Evolutionary conservation across 2,888 invertebrate species (phyloP).

Genomic region (Folsomia manolachei): DNA sequence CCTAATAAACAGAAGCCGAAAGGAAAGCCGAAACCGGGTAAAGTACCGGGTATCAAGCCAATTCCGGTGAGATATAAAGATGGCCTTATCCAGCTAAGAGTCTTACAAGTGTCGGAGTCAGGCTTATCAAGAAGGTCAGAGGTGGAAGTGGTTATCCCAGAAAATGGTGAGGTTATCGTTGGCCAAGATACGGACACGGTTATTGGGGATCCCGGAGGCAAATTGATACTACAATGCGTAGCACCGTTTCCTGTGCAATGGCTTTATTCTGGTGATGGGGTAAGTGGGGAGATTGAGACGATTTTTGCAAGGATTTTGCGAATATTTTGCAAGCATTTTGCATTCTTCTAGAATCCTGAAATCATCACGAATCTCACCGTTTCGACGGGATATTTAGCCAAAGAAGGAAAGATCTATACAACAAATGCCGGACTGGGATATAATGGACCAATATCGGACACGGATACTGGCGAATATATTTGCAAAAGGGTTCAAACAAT

Average conservation of each 20-base stretch:
- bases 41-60: too few relatives aligned
- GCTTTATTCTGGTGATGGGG: constrained; percentile 40
- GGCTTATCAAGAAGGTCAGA: too few relatives aligned
- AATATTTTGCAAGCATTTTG: too few relatives aligned
- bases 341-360: constrained; percentile 23
- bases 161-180: constrained; percentile 28
- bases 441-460: constrained; percentile 24
- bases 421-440: constrained; percentile 30
- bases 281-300: constrained; percentile 11
- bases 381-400: constrained; percentile 10
- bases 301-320: too few relatives aligned
- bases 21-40: neutral
- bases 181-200: constrained; percentile 31
- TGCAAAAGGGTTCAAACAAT: constrained; percentile 32
- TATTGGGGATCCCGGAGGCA: neutral
- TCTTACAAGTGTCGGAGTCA: too few relatives aligned
- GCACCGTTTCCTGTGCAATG: constrained; percentile 40
- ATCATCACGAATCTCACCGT: constrained; percentile 39
- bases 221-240: constrained; percentile 27
- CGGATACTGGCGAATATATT: constrained; percentile 44
- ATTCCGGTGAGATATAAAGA: too few relatives aligned
- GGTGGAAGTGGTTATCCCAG: neutral
- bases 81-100: too few relatives aligned
- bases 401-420: constrained; percentile 22
- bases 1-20: neutral